Conservation (phyloP, 2,888 invertebrate genomes). For the Callosobruchus maculatus region DNA sequence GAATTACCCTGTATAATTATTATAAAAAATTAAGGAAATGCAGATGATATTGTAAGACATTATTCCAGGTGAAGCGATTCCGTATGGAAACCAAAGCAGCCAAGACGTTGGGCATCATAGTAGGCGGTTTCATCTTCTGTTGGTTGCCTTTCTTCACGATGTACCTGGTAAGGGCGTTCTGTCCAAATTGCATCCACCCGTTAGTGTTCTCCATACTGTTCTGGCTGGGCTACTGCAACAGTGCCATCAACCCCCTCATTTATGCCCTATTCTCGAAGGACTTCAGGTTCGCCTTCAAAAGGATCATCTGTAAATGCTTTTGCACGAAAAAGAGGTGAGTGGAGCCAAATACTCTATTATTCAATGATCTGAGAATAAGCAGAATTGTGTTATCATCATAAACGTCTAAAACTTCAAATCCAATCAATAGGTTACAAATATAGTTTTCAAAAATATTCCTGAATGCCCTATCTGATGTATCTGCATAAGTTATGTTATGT, state of each 20-base stretch:
- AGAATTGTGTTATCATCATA: too few relatives aligned
- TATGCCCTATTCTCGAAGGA: slow-evolving; percentile 94
- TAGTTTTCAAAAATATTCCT: too few relatives aligned
- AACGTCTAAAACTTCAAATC: too few relatives aligned
- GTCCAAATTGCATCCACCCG: slow-evolving; percentile 78
- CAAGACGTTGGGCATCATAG: slow-evolving; percentile 94
- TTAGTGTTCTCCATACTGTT: slow-evolving; percentile 87
- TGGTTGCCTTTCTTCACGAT: slow-evolving; percentile 97
- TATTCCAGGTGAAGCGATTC: slow-evolving; percentile 70
- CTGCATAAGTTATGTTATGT: too few relatives aligned
- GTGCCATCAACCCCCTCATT: slow-evolving; percentile 92
- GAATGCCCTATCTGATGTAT: too few relatives aligned
- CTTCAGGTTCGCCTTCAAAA: slow-evolving; percentile 88
- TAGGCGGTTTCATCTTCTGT: slow-evolving; percentile 94
- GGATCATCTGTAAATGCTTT: slow-evolving; percentile 83
- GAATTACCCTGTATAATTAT: too few relatives aligned
- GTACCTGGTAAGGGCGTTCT: slow-evolving; percentile 87
- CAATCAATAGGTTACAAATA: too few relatives aligned
- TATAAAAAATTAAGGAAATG: too few relatives aligned
- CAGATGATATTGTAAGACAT: too few relatives aligned
- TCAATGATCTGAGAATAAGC: too few relatives aligned
- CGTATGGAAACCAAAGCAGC: slow-evolving; percentile 96
- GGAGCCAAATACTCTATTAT: not conserved
- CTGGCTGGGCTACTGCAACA: slow-evolving; percentile 97
- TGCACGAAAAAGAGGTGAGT: slow-evolving; percentile 52